Evolutionary conservation across 1,140 invertebrate species (phyloP).

Genomic region (Latrodectus geometricus): DNA sequence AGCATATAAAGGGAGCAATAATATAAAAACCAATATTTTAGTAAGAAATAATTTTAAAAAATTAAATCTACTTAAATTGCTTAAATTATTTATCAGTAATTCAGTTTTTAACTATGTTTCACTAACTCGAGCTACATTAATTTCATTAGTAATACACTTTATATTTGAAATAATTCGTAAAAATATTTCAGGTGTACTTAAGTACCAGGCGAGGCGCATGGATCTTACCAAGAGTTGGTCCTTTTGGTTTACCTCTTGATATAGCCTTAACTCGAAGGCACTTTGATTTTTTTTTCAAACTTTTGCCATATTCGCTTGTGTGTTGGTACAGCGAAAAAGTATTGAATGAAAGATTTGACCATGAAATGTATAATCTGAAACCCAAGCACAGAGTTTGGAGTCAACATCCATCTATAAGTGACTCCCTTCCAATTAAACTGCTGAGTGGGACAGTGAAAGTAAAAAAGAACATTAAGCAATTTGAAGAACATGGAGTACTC

Average conservation of each 20-base stretch:
- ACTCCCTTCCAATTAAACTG: slow-evolving; percentile 72
- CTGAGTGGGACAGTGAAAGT: slow-evolving; percentile 70
- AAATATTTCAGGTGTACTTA: slow-evolving; percentile 68
- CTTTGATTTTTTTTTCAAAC: slow-evolving; percentile 38
- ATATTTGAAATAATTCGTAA: not conserved
- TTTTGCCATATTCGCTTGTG: slow-evolving; percentile 47
- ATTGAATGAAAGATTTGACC: slow-evolving; percentile 69
- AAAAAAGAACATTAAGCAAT: slow-evolving; percentile 68
- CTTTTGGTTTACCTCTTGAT: slow-evolving; percentile 67
- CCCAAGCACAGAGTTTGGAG: slow-evolving; percentile 69
- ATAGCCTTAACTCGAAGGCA: slow-evolving; percentile 9
- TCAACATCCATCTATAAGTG: slow-evolving; percentile 73
- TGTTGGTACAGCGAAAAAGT: slow-evolving; percentile 55
- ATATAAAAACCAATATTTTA: too few relatives aligned
- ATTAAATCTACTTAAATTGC: too few relatives aligned
- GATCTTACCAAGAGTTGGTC: slow-evolving; percentile 68
- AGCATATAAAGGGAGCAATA: too few relatives aligned
- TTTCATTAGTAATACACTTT: too few relatives aligned
- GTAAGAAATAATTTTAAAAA: too few relatives aligned
- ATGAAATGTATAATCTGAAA: slow-evolving; percentile 70
- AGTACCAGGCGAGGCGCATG: slow-evolving; percentile 71
- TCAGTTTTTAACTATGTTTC: too few relatives aligned
- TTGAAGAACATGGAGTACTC: slow-evolving; percentile 67
- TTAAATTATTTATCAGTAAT: too few relatives aligned
- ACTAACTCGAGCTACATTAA: too few relatives aligned